Percentiles rank a stretch among this genome's conserved stretches.
Evolutionary conservation across 2,797 vertebrate species (phyloP).

Genomic region (Xerus rutilus): DNA sequence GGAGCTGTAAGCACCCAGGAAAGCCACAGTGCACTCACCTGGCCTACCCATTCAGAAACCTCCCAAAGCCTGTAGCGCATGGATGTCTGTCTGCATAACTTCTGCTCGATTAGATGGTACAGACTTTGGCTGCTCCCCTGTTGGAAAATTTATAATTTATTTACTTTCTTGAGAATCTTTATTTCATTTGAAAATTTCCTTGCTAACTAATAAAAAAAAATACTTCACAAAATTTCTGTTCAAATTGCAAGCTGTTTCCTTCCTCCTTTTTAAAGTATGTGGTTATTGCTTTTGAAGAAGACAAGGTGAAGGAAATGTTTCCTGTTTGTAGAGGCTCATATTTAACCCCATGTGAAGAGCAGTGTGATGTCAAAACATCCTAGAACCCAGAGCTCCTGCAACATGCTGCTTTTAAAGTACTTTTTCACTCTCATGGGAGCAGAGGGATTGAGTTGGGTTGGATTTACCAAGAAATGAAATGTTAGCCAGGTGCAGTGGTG

Average conservation of each 20-base stretch:
- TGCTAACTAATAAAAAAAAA: slow-evolving; percentile 48
- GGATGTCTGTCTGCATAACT: background rate
- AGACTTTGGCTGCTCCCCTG: background rate
- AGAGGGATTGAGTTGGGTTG: background rate
- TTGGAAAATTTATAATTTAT: background rate
- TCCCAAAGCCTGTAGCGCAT: background rate
- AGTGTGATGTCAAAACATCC: slow-evolving; percentile 82
- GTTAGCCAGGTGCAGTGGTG: background rate
- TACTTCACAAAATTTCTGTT: slow-evolving; percentile 60
- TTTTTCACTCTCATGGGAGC: background rate
- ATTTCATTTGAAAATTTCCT: slow-evolving; percentile 59
- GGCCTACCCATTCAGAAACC: background rate
- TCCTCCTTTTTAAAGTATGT: slow-evolving; percentile 78
- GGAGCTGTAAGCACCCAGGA: background rate
- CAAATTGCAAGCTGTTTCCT: slow-evolving; percentile 84
- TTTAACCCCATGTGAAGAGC: slow-evolving; percentile 67
- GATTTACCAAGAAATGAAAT: slow-evolving; percentile 45
- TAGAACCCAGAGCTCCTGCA: slow-evolving; percentile 62
- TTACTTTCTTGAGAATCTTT: slow-evolving; percentile 31
- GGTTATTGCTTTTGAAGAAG: slow-evolving; percentile 87
- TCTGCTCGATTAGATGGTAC: background rate
- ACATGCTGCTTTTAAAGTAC: slow-evolving; percentile 60
- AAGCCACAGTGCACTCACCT: background rate
- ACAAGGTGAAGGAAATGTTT: slow-evolving; percentile 85
- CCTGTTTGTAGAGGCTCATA: slow-evolving; percentile 87